Evolutionary conservation across 1,140 invertebrate genomes (phyloP), one percentile per base, ranked within the genome.

Genomic region (Coptotermes formosanus): DNA sequence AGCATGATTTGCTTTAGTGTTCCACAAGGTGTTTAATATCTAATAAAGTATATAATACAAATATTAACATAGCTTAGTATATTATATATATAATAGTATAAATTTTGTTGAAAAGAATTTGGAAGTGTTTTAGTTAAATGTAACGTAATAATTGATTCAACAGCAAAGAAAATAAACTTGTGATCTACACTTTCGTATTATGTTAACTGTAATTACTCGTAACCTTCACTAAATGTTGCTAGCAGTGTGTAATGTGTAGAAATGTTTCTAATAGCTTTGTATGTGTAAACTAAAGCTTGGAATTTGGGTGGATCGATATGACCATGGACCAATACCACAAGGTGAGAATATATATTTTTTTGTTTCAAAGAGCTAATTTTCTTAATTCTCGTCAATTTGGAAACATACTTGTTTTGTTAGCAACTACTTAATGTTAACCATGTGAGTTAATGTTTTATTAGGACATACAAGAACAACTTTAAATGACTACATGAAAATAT

Each of bases 281-380:
- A 25, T 84, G 83, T 84, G 59, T 38, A 52, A 84, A 19, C 21
- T 38, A 84, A 84, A 84, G 48, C 48, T 84, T 84, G 83, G 83
- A 84, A 84, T 84, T 84, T 84, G 83, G 83, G 83, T 84, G 83
- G n/a, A 84, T 84, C 83, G 48, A 84, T 84, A 32, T 84, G 83
- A 84, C 83, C 83, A 84, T 84, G 83, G 83, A 52, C 48, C 48
- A 84, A 75, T 14, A 30, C 64, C 64, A 30, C 4, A 14, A 30
- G n/a, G n/a, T 30, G 64, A 30, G 7, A 75, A 30, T 30, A 6
- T 75, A 8, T 19, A 19, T 59, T 75, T 75, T 75, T 30, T 25
- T n/a, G 25, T 75, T 75, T 30, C n/a, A 19, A 25, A 75, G 25
- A 75, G 2, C 0, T 75, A 75, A 2, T 75, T 75, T 75, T 30